Percentiles rank a stretch among this genome's conserved stretches.
Evolutionary conservation across 1,140 invertebrate genomes (phyloP).

Genomic region (Neodiprion virginianus): DNA sequence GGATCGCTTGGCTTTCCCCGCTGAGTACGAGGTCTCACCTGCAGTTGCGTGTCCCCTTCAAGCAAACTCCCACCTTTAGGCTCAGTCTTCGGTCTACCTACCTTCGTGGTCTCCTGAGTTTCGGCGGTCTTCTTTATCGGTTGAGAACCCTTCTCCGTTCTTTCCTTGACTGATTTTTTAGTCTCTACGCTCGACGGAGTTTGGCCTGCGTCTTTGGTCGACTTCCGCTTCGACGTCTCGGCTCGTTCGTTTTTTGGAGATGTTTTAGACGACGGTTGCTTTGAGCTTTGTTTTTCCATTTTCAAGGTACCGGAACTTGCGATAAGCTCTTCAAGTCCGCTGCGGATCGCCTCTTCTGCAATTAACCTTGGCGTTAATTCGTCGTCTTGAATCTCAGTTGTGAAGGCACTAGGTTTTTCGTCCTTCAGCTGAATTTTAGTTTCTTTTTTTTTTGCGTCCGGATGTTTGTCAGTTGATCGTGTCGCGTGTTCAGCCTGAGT

Average conservation of each 20-base stretch:
- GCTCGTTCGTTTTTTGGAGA: not conserved
- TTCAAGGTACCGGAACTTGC: not conserved
- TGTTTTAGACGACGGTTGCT: not conserved
- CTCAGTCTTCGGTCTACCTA: not conserved
- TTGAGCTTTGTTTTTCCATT: not conserved
- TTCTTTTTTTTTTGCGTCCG: not conserved
- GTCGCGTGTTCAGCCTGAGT: not conserved
- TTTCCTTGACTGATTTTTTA: not conserved
- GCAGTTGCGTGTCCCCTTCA: too few species aligned
- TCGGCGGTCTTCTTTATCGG: not conserved
- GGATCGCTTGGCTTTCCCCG: conserved; percentile 7
- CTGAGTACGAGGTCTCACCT: not conserved
- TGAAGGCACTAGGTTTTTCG: too few species aligned
- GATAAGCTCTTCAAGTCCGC: not conserved
- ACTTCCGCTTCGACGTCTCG: not conserved
- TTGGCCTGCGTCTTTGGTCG: not conserved
- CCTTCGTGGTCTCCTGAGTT: not conserved
- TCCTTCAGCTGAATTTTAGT: too few species aligned
- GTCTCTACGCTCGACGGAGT: not conserved
- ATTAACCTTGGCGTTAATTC: not conserved
- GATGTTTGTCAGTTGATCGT: not conserved
- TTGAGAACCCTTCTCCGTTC: not conserved
- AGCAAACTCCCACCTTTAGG: not conserved
- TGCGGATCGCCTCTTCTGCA: not conserved
- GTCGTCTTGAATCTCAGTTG: not conserved